Conservation (phyloP, 2,797 vertebrate genomes). For the Periophthalmus magnuspinnatus region DNA sequence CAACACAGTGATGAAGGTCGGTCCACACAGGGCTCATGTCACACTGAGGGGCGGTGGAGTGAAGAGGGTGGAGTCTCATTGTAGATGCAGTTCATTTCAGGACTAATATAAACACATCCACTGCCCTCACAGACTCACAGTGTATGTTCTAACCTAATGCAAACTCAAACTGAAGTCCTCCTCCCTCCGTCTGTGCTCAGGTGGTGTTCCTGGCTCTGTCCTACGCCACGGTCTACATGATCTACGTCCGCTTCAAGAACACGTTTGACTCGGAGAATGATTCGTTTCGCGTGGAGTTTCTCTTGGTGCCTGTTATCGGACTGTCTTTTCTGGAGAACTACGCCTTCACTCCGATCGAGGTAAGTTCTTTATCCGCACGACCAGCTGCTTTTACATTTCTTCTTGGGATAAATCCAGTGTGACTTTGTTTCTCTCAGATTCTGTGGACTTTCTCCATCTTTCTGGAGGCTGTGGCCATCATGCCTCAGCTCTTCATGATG, state of each 20-base stretch:
- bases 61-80: not conserved
- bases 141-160: not conserved
- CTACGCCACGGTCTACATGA: conserved; percentile 90
- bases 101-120: not conserved
- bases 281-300: conserved; percentile 91
- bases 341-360: conserved; percentile 88
- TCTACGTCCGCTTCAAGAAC: conserved; percentile 88
- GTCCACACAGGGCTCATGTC: conserved; percentile 9
- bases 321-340: conserved; percentile 95
- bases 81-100: not conserved
- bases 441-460: conserved; percentile 98
- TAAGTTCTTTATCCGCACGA: conserved; percentile 48
- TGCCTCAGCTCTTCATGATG: conserved; percentile 98
- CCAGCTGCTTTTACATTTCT: not conserved
- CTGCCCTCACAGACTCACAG: too few relatives aligned
- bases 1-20: conserved; percentile 95
- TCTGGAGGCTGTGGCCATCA: conserved; percentile 92
- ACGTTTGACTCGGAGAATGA: conserved; percentile 86
- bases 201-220: conserved; percentile 90
- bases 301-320: conserved; percentile 89
- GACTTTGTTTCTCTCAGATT: conserved; percentile 73
- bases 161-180: not conserved
- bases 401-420: not conserved
- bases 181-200: conserved; percentile 58
- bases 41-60: not conserved